Base-by-base conservation (phyloP, 2,113 vertebrate genomes). In the Hiodon tergisus region DNA sequence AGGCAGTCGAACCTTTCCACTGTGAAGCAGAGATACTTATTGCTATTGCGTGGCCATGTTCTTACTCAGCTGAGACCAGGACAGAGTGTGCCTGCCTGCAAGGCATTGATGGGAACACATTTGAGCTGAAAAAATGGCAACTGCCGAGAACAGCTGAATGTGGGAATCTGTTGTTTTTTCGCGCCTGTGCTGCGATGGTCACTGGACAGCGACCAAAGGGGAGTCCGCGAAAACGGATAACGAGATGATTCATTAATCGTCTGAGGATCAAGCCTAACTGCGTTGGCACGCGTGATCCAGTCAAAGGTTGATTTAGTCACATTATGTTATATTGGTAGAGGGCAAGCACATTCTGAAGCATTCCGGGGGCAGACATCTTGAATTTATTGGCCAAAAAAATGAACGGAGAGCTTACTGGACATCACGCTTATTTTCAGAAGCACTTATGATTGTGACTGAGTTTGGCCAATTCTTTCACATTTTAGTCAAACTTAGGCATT, bases 121-220 rank as follows among this genome's bases (percentile, higher is more conserved):
- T 48, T 68, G 47, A 69, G n/a, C 17, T 69, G 66, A 71, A 47
- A 60, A 13, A 55, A 61, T 17, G 59, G 31, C 16, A 10, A 46
- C 16, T 13, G 11, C 51, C n/a, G 58, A 46, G 62, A 59, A 65
- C 48, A 63, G 58, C 47, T 61, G 55, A 60, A 69, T n/a, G 4
- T 47, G 48, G 58, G 17, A 16, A 62, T 69, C 67, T 62, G 16
- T 53, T 69, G 58, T 54, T 70, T 71, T 31, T 46, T n/a, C 48
- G 16, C 48, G 7, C 71, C 71, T 62, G 13, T 14, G 47, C 31
- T 31, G 6, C 57, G 59, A 11, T 14, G 61, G 11, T 13, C 72
- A 52, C 62, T 6, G 9, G 59, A 46, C 67, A n/a, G 74, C 73
- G 50, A 58, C 14, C 13, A 47, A 13, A 67, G 63, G 6, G 17